Conservation (phyloP, 2,797 vertebrate species). For the Semotilus atromaculatus region DNA sequence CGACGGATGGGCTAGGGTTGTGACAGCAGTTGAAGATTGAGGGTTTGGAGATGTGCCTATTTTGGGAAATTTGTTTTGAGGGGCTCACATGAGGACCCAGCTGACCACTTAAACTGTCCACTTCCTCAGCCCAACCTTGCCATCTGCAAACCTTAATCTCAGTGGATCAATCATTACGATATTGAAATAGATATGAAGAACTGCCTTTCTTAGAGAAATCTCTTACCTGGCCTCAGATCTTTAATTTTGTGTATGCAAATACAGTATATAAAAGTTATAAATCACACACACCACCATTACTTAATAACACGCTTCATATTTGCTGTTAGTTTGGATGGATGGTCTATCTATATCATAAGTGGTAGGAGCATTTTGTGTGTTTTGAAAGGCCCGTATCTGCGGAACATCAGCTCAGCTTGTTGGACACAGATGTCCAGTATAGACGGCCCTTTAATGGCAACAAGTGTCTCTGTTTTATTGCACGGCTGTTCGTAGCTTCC, state of each 20-base stretch:
- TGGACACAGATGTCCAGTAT: conserved; percentile 36
- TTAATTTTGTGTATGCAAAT: neutral
- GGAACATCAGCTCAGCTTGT: conserved; percentile 31
- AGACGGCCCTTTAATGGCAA: conserved; percentile 52
- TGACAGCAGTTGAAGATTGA: conserved; percentile 67
- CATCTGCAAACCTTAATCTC: conserved; percentile 77
- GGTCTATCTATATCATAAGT: conserved; percentile 19
- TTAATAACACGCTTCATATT: neutral
- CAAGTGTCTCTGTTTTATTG: conserved; percentile 59
- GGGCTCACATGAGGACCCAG: conserved; percentile 2
- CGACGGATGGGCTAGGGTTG: conserved; percentile 74
- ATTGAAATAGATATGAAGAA: conserved; percentile 78
- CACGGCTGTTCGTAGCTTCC: conserved; percentile 48
- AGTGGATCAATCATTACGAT: conserved; percentile 79
- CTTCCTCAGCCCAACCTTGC: conserved; percentile 59
- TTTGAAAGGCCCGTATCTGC: conserved; percentile 30
- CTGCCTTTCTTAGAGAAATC: conserved; percentile 73
- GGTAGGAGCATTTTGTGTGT: conserved; percentile 12
- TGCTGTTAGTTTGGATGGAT: neutral
- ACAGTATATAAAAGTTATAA: neutral
- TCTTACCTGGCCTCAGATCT: conserved; percentile 70
- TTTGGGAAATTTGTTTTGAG: neutral
- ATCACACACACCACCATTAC: neutral
- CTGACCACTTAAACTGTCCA: conserved; percentile 38
- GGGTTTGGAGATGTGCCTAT: conserved; percentile 7